Evolutionary conservation across 2,888 invertebrate genomes (phyloP).

Genomic region (Agrochola lota): DNA sequence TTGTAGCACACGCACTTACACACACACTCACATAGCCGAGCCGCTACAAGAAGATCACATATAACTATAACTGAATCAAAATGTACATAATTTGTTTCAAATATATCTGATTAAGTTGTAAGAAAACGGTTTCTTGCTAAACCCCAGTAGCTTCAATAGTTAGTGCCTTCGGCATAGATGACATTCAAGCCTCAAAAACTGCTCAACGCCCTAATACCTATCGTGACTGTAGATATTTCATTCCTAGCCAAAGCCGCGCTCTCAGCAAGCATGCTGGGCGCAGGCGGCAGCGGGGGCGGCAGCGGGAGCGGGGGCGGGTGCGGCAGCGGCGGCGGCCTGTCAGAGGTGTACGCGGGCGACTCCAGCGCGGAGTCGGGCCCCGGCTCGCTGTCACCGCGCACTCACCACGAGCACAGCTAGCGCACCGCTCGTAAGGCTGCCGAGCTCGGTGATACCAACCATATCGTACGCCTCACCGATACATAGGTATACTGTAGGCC

Average conservation of each 20-base stretch:
- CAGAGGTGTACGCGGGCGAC: slow-evolving; percentile 88
- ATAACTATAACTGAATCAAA: background rate
- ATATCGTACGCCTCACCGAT: slow-evolving; percentile 52
- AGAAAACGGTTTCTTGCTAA: background rate
- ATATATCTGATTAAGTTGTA: background rate
- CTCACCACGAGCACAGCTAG: slow-evolving; percentile 89
- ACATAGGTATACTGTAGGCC: slow-evolving; percentile 36
- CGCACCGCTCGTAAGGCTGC: slow-evolving; percentile 66
- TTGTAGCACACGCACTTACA: background rate
- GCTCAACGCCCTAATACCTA: too few species aligned
- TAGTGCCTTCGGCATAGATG: background rate
- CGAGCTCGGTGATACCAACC: slow-evolving; percentile 36
- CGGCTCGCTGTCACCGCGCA: slow-evolving; percentile 86
- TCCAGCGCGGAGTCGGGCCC: slow-evolving; percentile 88
- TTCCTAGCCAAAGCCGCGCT: slow-evolving; percentile 53
- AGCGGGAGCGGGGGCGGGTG: slow-evolving; percentile 80
- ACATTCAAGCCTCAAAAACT: background rate
- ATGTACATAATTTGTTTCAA: background rate
- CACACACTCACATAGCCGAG: background rate
- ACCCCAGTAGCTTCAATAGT: background rate
- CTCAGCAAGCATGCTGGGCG: slow-evolving; percentile 58
- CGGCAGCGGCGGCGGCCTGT: slow-evolving; percentile 85
- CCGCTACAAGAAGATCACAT: too few species aligned
- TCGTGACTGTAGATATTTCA: background rate
- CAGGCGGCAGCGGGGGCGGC: slow-evolving; percentile 73